Conservation (phyloP, 2,888 invertebrate species). For the Fragum sueziense region DNA sequence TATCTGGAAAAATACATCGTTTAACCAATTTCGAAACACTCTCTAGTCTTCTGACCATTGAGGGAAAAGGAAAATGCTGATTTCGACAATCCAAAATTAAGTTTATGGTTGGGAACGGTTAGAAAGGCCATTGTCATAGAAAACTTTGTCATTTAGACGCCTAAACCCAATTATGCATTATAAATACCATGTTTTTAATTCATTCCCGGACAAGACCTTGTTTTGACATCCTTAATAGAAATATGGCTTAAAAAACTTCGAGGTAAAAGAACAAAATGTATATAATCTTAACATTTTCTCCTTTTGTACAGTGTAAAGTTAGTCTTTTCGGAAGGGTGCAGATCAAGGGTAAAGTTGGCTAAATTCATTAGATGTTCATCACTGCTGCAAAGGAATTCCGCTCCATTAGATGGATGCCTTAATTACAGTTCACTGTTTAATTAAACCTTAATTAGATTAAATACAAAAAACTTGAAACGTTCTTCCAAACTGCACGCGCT, state of each 20-base stretch:
- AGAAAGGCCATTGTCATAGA: too few relatives aligned
- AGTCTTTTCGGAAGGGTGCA: neutral
- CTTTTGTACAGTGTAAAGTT: neutral
- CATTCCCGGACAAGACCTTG: neutral
- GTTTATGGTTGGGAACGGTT: too few relatives aligned
- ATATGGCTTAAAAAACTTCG: neutral
- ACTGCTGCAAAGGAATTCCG: too few relatives aligned
- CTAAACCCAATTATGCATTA: too few relatives aligned
- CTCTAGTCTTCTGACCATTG: too few relatives aligned
- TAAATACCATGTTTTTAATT: too few relatives aligned
- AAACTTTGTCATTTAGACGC: too few relatives aligned
- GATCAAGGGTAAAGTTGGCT: neutral
- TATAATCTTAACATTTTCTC: neutral
- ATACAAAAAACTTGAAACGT: neutral
- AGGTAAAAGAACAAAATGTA: neutral
- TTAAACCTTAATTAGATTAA: slow-evolving; percentile 3
- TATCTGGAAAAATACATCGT: too few relatives aligned
- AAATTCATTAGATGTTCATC: neutral
- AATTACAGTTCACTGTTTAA: slow-evolving; percentile 4
- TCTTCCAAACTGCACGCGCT: too few relatives aligned
- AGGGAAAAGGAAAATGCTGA: too few relatives aligned
- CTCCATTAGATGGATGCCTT: neutral
- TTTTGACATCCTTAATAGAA: neutral
- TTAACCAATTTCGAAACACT: too few relatives aligned
- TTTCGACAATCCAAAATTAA: too few relatives aligned